phyloP scores from a whole-genome alignment of 1,140 invertebrate genomes.

The Drosophila grimshawi region DNA sequence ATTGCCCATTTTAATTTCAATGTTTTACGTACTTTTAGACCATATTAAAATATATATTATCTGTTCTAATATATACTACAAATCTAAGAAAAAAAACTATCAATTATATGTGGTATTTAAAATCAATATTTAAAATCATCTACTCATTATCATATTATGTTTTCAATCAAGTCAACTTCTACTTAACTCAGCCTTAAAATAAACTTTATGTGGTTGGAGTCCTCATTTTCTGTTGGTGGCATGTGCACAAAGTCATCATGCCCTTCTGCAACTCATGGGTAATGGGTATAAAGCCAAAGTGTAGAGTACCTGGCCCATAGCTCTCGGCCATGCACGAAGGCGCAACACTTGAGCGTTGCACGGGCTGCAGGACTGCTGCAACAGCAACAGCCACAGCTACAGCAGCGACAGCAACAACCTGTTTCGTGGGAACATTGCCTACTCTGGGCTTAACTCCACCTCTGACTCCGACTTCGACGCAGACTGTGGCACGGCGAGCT shows the following conservation, averaged over 20 bases:
- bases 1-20: too few species aligned
- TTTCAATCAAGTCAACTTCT: too few species aligned
- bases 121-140: too few species aligned
- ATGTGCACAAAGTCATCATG: neutral
- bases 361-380: slow-evolving; percentile 37
- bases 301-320: slow-evolving; percentile 72
- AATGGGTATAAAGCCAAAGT: slow-evolving; percentile 60
- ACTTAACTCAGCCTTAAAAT: too few species aligned
- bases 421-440: slow-evolving; percentile 85
- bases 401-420: slow-evolving; percentile 66
- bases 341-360: slow-evolving; percentile 71
- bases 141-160: too few species aligned
- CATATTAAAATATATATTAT: too few species aligned
- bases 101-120: too few species aligned
- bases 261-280: slow-evolving; percentile 63
- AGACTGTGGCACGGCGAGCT: slow-evolving; percentile 19
- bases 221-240: too few species aligned
- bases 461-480: slow-evolving; percentile 41
- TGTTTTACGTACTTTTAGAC: too few species aligned
- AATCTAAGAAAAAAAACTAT: too few species aligned
- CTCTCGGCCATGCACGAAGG: slow-evolving; percentile 78
- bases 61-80: too few species aligned
- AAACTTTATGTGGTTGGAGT: too few species aligned
- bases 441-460: slow-evolving; percentile 71
- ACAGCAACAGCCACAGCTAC: slow-evolving; percentile 17